Evolutionary conservation across 1,140 invertebrate species (phyloP).

Genomic region (Anadara kagoshimensis): DNA sequence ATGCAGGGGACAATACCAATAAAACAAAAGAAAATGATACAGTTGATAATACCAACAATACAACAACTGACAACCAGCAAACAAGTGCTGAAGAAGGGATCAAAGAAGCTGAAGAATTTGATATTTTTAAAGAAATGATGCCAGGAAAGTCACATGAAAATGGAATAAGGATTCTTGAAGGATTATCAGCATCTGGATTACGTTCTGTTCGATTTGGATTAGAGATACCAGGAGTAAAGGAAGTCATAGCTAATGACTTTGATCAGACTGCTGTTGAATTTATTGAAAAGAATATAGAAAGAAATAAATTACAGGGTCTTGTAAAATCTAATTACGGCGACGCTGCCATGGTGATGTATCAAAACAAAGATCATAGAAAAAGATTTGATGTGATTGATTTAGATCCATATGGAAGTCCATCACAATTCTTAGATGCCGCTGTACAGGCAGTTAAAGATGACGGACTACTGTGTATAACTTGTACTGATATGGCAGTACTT

Average conservation of each 20-base stretch:
- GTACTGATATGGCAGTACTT: slow-evolving; percentile 97
- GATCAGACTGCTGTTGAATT: slow-evolving; percentile 89
- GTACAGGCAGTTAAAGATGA: slow-evolving; percentile 78
- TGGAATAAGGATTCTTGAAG: slow-evolving; percentile 84
- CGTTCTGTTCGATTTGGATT: slow-evolving; percentile 97
- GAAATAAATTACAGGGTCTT: slow-evolving; percentile 86
- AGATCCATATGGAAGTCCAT: slow-evolving; percentile 98
- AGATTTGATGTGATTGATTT: slow-evolving; percentile 94
- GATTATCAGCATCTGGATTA: slow-evolving; percentile 94
- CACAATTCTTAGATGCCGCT: slow-evolving; percentile 93
- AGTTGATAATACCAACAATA: slow-evolving; percentile 1
- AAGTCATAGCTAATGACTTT: slow-evolving; percentile 96
- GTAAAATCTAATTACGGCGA: slow-evolving; percentile 78
- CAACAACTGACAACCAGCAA: slow-evolving; percentile 17
- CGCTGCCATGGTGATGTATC: slow-evolving; percentile 76
- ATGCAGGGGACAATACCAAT: slow-evolving; percentile 27
- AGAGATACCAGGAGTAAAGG: slow-evolving; percentile 88
- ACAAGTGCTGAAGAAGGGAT: not conserved
- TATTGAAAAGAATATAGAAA: slow-evolving; percentile 87
- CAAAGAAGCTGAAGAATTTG: not conserved
- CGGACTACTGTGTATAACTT: slow-evolving; percentile 90
- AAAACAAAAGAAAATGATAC: not conserved
- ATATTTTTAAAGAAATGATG: not conserved
- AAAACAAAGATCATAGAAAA: slow-evolving; percentile 79
- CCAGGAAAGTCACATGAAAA: slow-evolving; percentile 32